phyloP scores from a whole-genome alignment of 2,113 vertebrate genomes.

The Trochalopteron elliotii region DNA sequence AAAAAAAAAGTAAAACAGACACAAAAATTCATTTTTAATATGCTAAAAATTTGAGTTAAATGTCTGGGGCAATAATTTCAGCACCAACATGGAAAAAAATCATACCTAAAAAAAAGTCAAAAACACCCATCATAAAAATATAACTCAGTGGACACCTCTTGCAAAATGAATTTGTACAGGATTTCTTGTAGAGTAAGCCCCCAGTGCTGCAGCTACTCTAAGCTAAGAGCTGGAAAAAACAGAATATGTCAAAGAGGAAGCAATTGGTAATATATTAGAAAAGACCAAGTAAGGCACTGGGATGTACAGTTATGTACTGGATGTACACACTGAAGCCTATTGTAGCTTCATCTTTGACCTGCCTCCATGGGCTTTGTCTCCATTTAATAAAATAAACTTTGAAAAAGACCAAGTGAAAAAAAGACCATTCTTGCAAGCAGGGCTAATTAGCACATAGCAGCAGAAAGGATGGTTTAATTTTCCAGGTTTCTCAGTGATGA shows the following conservation, averaged over 20 bases:
- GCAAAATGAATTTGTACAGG: neutral
- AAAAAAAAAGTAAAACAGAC: neutral
- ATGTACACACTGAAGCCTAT: neutral
- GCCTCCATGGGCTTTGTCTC: neutral
- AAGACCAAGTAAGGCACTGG: neutral
- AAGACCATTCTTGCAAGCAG: neutral
- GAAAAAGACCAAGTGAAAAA: neutral
- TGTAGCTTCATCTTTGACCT: neutral
- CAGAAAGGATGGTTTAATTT: neutral
- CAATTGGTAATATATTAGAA: neutral
- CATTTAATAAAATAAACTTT: neutral
- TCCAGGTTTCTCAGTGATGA: neutral
- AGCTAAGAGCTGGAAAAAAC: neutral
- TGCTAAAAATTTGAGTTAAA: neutral
- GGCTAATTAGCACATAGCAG: neutral
- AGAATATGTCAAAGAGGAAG: neutral
- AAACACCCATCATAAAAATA: neutral
- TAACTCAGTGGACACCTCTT: neutral
- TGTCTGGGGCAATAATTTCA: neutral
- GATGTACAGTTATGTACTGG: neutral
- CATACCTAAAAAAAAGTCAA: neutral
- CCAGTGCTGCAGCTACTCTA: neutral
- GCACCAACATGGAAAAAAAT: neutral
- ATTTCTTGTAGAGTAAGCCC: neutral
- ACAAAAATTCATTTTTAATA: neutral